Evolutionary conservation across 2,888 invertebrate species (phyloP).

Genomic region (Creontiades dilutus): DNA sequence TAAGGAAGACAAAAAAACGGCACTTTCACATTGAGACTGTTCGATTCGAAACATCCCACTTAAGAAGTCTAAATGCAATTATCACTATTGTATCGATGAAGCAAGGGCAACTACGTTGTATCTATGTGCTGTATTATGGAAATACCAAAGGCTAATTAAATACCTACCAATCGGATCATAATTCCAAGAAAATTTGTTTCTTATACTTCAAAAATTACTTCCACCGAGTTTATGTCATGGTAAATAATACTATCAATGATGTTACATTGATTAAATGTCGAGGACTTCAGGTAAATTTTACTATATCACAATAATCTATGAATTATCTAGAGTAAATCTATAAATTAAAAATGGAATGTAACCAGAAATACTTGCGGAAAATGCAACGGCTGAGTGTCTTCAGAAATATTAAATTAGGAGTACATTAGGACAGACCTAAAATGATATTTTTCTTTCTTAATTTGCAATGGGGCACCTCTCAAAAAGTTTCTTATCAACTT

Average conservation of each 20-base stretch:
- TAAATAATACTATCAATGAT: not conserved
- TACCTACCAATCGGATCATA: not conserved
- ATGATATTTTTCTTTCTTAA: no score
- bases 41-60: not conserved
- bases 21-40: not conserved
- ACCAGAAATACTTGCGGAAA: not conserved
- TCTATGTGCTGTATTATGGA: not conserved
- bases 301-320: not conserved
- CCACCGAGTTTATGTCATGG: not conserved
- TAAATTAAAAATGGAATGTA: slow-evolving; percentile 1
- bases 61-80: slow-evolving; percentile 1
- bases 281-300: not conserved
- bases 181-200: not conserved
- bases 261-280: not conserved
- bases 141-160: not conserved
- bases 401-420: no score
- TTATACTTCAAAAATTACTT: no score
- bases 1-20: slow-evolving; percentile 13
- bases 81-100: slow-evolving; percentile 22
- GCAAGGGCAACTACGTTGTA: not conserved
- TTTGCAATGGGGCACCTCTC: no score
- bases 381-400: not conserved
- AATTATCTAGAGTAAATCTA: not conserved
- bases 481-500: no score
- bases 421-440: no score